A percentile compares a stretch with the other conserved stretches of the same genome.
phyloP scores from a whole-genome alignment of 37 sponge, comb jelly and placozoan genomes.

The Aplysina aerophoba region DNA sequence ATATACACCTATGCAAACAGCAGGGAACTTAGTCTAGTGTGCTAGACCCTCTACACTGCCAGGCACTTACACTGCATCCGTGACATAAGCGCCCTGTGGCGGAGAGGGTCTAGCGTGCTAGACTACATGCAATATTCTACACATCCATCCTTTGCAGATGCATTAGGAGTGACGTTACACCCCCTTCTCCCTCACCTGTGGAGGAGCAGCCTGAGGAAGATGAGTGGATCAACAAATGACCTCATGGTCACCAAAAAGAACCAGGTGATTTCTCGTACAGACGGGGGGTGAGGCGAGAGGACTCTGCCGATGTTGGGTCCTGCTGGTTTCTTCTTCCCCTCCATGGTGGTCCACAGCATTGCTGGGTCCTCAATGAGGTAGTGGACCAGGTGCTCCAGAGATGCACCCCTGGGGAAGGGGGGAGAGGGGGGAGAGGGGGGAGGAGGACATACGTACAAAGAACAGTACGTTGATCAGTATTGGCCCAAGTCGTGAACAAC shows the following conservation, averaged over 20 bases:
- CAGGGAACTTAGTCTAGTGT: too few relatives aligned
- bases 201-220: slow-evolving; percentile 78
- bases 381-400: slow-evolving; percentile 72
- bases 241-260: slow-evolving; percentile 81
- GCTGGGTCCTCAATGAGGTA: slow-evolving; percentile 52
- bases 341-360: slow-evolving; percentile 46
- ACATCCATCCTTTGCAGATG: too few relatives aligned
- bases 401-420: slow-evolving; percentile 65
- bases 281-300: slow-evolving; percentile 33
- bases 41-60: too few relatives aligned
- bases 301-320: background rate
- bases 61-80: too few relatives aligned
- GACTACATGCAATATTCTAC: too few relatives aligned
- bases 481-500: background rate
- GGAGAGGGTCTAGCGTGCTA: too few relatives aligned
- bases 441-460: background rate
- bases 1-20: too few relatives aligned
- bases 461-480: background rate
- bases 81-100: too few relatives aligned
- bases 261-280: slow-evolving; percentile 70
- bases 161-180: too few relatives aligned
- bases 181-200: slow-evolving; percentile 57
- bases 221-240: slow-evolving; percentile 80
- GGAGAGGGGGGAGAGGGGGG: background rate
- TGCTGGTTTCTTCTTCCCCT: background rate